Conservation (phyloP, 2,113 vertebrate species). For the Mus musculus region GRCm39 chr15:93778001-93778500, state of each 20-base stretch:
- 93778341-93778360: not conserved
- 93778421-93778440: fast-evolving
- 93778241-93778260: constrained; percentile 21
- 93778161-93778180: constrained; percentile 40
- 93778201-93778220: constrained; percentile 37
- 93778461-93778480: not conserved
- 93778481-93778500: not conserved
- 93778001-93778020: constrained; percentile 41
- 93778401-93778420: not conserved
- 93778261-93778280: constrained; percentile 32
- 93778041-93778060: constrained; percentile 54
- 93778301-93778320: not conserved
- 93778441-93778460: not conserved
- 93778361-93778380: not conserved
- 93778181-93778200: constrained; percentile 59
- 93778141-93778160: constrained; percentile 64
- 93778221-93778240: constrained; percentile 33
- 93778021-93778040: constrained; percentile 61
- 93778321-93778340: not conserved
- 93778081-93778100: constrained; percentile 66
- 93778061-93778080: constrained; percentile 65
- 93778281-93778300: not conserved
- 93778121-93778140: constrained; percentile 23
- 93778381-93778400: not conserved
- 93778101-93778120: constrained; percentile 55